phyloP scores from a whole-genome alignment of 2,113 vertebrate genomes.

The Arenaria interpres region DNA sequence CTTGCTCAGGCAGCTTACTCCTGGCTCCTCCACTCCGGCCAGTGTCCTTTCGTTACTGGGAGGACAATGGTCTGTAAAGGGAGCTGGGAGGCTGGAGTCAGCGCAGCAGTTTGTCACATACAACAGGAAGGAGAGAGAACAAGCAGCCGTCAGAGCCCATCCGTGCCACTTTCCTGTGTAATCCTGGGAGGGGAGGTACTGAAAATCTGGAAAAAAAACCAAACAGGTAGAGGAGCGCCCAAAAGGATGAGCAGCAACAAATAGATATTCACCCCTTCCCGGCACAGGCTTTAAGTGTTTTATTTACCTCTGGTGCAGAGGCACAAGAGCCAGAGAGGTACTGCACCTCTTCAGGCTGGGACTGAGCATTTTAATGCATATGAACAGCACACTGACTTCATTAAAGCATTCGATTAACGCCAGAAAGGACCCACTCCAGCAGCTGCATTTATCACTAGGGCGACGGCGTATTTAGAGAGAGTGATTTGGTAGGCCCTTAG shows the following conservation, averaged over 20 bases:
- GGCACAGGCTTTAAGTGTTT: constrained; percentile 2
- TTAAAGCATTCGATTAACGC: constrained; percentile 55
- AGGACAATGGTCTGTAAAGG: background rate
- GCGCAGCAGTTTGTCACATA: background rate
- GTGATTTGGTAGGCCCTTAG: constrained; percentile 50
- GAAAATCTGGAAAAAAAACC: background rate
- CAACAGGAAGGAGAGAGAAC: background rate
- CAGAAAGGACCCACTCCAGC: constrained; percentile 52
- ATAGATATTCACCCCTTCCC: background rate
- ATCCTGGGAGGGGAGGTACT: background rate
- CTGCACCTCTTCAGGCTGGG: background rate
- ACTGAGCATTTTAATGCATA: constrained; percentile 22
- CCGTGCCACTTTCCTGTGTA: rapidly evolving
- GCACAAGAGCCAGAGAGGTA: background rate
- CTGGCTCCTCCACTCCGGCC: rapidly evolving
- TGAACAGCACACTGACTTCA: constrained; percentile 50
- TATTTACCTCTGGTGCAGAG: constrained; percentile 43
- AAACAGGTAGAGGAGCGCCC: background rate
- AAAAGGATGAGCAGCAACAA: background rate
- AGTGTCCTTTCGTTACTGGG: background rate
- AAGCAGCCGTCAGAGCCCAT: background rate
- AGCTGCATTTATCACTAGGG: constrained; percentile 52
- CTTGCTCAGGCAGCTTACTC: background rate
- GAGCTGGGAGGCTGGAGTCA: background rate
- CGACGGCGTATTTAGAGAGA: constrained; percentile 45